Evolutionary conservation across 1,140 invertebrate genomes (phyloP).

Genomic region (Acyrthosiphon pisum): DNA sequence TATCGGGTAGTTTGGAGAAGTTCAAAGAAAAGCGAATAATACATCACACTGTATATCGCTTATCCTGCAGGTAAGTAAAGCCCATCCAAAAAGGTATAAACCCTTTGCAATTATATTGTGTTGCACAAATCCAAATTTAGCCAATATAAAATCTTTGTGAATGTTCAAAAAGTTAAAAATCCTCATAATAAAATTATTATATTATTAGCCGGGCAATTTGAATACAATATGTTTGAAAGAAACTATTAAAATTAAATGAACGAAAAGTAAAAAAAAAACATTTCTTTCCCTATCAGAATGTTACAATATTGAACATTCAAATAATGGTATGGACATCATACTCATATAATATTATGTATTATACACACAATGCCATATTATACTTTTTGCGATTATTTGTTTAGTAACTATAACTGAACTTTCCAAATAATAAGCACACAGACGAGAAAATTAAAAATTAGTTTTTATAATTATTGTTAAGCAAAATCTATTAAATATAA

Average conservation of each 20-base stretch:
- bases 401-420: not conserved
- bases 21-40: not conserved
- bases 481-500: not conserved
- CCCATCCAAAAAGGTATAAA: not conserved
- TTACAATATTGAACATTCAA: not conserved
- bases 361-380: too few species aligned
- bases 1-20: not conserved
- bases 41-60: not conserved
- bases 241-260: not conserved
- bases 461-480: not conserved
- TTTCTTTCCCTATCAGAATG: not conserved
- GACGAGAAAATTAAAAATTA: not conserved
- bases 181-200: not conserved
- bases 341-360: too few species aligned
- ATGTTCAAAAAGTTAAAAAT: not conserved
- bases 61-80: not conserved
- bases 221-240: not conserved
- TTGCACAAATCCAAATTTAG: not conserved
- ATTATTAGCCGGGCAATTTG: not conserved
- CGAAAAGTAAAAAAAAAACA: not conserved
- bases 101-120: not conserved
- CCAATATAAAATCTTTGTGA: not conserved
- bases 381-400: too few species aligned
- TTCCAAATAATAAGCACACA: not conserved
- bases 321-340: not conserved